Conservation (phyloP, 2,797 vertebrate genomes). For the Dendrocincla tyrannina region DNA sequence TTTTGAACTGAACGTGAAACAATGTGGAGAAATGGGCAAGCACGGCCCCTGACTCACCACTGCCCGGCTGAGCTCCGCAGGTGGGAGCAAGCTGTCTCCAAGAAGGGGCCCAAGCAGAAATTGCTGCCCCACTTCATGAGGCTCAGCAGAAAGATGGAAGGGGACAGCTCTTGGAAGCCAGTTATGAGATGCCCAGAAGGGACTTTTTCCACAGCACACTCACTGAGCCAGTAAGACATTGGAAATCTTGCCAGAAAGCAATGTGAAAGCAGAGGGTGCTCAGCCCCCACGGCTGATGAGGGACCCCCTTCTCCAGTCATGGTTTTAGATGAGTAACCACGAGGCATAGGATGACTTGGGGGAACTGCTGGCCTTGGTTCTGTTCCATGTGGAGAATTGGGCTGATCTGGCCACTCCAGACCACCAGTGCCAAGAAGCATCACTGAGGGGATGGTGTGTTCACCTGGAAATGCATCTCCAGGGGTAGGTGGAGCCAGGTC, state of each 20-base stretch:
- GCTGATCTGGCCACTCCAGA: background rate
- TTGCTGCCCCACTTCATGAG: background rate
- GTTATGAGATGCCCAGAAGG: background rate
- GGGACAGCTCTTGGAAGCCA: background rate
- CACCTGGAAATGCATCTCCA: background rate
- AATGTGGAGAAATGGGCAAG: slow-evolving; percentile 66
- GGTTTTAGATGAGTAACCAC: fast-evolving
- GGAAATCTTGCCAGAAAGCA: background rate
- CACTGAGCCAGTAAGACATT: background rate
- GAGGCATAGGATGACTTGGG: fast-evolving
- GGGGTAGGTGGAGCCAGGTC: background rate
- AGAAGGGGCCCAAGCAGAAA: slow-evolving; percentile 39
- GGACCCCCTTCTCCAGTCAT: background rate
- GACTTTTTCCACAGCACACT: background rate
- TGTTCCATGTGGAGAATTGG: background rate
- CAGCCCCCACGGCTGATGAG: background rate
- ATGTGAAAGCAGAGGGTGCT: background rate
- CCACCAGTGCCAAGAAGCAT: background rate
- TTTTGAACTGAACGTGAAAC: slow-evolving; percentile 75
- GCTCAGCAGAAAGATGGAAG: slow-evolving; percentile 7
- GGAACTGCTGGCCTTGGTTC: background rate
- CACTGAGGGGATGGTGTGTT: background rate
- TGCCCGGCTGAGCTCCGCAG: slow-evolving; percentile 59
- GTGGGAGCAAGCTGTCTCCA: slow-evolving; percentile 58
- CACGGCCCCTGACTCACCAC: slow-evolving; percentile 54